Conservation (phyloP, 1,140 invertebrate genomes). For the Hyphantria cunea region DNA sequence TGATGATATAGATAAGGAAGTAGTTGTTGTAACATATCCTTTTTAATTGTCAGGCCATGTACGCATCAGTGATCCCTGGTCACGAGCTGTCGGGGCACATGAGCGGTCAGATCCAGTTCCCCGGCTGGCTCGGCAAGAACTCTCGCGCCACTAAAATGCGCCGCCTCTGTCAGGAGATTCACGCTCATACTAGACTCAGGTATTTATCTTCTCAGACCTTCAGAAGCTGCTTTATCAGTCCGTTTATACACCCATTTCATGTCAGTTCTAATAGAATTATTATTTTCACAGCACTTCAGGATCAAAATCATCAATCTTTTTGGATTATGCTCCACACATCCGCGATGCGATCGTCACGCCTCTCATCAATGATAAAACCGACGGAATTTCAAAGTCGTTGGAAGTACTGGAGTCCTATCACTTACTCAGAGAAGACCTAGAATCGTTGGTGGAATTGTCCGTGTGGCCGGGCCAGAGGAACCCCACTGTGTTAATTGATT, state of each 20-base stretch:
- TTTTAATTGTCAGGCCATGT: slow-evolving; percentile 87
- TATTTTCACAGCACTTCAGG: slow-evolving; percentile 85
- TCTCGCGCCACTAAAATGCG: slow-evolving; percentile 92
- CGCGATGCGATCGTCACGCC: slow-evolving; percentile 88
- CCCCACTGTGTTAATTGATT: slow-evolving; percentile 88
- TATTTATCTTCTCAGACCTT: slow-evolving; percentile 50
- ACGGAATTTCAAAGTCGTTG: slow-evolving; percentile 89
- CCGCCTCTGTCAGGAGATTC: slow-evolving; percentile 91
- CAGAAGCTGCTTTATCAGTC: too few relatives aligned
- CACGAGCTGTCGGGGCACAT: slow-evolving; percentile 91
- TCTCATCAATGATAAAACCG: slow-evolving; percentile 85
- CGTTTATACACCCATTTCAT: too few relatives aligned
- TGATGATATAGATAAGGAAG: too few relatives aligned
- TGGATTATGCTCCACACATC: slow-evolving; percentile 92
- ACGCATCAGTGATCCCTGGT: slow-evolving; percentile 95
- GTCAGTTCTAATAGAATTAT: too few relatives aligned
- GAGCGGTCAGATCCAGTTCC: slow-evolving; percentile 92
- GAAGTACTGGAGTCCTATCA: slow-evolving; percentile 91
- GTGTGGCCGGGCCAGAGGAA: slow-evolving; percentile 92
- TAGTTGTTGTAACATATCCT: too few relatives aligned
- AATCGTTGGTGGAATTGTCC: slow-evolving; percentile 92
- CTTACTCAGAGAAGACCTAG: slow-evolving; percentile 94
- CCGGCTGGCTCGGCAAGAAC: slow-evolving; percentile 97
- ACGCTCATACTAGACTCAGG: slow-evolving; percentile 90
- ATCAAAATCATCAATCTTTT: slow-evolving; percentile 88